Base-by-base conservation (phyloP, 2,888 invertebrate genomes). In the Axea sp. region DNA sequence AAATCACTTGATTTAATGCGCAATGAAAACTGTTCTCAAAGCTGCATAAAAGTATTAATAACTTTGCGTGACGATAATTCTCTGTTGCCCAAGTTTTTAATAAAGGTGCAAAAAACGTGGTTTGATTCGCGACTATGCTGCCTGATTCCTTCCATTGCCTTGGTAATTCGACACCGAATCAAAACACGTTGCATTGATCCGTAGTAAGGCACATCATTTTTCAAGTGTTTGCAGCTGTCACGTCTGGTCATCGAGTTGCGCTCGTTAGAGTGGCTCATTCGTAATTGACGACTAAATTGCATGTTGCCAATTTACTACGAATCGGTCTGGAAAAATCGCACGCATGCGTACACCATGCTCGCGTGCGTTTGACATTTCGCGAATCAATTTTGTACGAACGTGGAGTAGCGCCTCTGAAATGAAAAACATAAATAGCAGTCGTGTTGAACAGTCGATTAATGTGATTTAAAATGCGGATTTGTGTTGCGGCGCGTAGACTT, bases 281-380 rank as follows among this genome's bases (percentile, higher is more conserved):
- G 51, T 41, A 33, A 64, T 64, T 43, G 64, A 43, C 64, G 45
- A 64, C 11, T 45, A 43, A 53, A 53, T 35, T 41, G 49, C 45
- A 26, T 22, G 53, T 33, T 45, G 53, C 43, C 53, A 64, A 64
- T 64, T 43, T 33, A 33, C 43, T 24, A 51, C 30, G 41, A 51
- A 26, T 39, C 62, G 26, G 14, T 41, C 26, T 14, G 17, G 47
- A 5, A 33, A 47, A 45, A 45, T 12, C 3, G 1, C 7, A 14
- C 15, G 9, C 57, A 14, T 24, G 33, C 39, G 55, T 33, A 45
- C 24, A 4, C 1, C 7, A 14, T 26, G 9, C 57, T 22, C 33
- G 33, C 39, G 55, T 33, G 57, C 33, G 12, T 24, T 31, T 62
- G 47, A 26, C 60, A 62, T 39, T 49, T 62, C 12, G 26, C 37